Percentiles rank a stretch among this genome's conserved stretches.
These are phyloP conservation scores for Trilocha varians DNA, from an alignment of 2,888 invertebrate genomes.

Conservation along the genomic window DNA sequence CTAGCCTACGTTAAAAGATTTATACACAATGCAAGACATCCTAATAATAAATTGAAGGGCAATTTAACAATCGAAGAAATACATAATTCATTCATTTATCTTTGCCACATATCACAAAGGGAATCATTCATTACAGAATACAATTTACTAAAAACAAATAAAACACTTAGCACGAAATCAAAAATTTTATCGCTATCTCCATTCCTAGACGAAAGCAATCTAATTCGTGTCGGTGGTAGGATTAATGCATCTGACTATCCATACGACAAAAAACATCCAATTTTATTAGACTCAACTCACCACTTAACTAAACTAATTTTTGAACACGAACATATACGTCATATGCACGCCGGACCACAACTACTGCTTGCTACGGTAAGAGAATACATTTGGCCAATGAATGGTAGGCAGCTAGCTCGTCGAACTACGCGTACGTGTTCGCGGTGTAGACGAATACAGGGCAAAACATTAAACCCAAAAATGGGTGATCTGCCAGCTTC, in stretches of 20 bases:
- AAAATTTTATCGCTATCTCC: constrained; percentile 14
- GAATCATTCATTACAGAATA: constrained; percentile 12
- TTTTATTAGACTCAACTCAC: too few species aligned
- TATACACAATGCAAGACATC: constrained; percentile 10
- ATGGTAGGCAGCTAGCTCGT: constrained; percentile 14
- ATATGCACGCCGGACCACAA: constrained; percentile 18
- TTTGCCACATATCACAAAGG: constrained; percentile 9
- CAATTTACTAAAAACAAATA: constrained; percentile 7
- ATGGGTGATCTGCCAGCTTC: constrained; percentile 22
- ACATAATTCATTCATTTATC: constrained; percentile 9
- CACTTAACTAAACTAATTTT: constrained; percentile 13
- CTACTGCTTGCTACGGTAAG: constrained; percentile 13
- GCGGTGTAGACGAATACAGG: constrained; percentile 11
- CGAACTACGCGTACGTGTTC: constrained; percentile 12
- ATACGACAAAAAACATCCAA: constrained; percentile 7
- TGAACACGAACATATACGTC: constrained; percentile 9
- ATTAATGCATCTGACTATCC: constrained; percentile 4
- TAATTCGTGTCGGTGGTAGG: constrained; percentile 11
- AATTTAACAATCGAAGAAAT: constrained; percentile 11
- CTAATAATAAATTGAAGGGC: constrained; percentile 6
- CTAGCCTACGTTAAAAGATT: constrained; percentile 14
- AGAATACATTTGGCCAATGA: constrained; percentile 16
- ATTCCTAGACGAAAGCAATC: constrained; percentile 9
- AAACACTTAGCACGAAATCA: constrained; percentile 8
- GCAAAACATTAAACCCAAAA: constrained; percentile 14